A percentile compares a stretch with the other conserved stretches of the same genome.
Conservation (phyloP, 2,888 invertebrate genomes). For the Agrotis exclamationis region DNA sequence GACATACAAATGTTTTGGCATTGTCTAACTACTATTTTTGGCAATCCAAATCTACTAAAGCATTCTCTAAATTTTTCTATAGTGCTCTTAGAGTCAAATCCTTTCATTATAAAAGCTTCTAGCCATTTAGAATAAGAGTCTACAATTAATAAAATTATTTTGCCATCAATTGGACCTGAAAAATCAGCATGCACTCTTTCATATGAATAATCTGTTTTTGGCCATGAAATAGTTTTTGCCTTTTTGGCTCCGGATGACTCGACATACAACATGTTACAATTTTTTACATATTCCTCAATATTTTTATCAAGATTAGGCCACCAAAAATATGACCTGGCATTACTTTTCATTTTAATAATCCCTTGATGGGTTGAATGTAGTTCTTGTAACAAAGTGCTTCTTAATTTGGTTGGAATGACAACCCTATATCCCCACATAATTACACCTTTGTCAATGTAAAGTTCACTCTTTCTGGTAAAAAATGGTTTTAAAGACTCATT, state of each 20-base stretch:
- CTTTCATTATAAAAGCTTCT: not conserved
- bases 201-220: too few relatives aligned
- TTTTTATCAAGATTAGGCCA: constrained; percentile 7
- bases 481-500: not conserved
- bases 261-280: constrained; percentile 8
- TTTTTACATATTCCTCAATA: constrained; percentile 7
- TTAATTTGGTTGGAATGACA: not conserved
- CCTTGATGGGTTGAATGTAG: not conserved
- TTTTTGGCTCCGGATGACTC: not conserved
- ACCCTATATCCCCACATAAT: not conserved
- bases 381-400: not conserved
- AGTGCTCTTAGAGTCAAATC: too few relatives aligned
- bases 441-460: not conserved
- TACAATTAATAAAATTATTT: not conserved
- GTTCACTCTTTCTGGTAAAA: too few relatives aligned
- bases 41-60: too few relatives aligned
- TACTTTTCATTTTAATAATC: constrained; percentile 13
- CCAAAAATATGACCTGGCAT: constrained; percentile 14
- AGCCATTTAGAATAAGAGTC: not conserved
- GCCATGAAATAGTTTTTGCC: too few relatives aligned
- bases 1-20: too few relatives aligned
- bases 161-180: not conserved
- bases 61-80: too few relatives aligned
- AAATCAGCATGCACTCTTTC: not conserved
- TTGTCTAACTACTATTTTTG: too few relatives aligned